phyloP scores from a whole-genome alignment of 2,888 invertebrate genomes.

The Plebejus anna region DNA sequence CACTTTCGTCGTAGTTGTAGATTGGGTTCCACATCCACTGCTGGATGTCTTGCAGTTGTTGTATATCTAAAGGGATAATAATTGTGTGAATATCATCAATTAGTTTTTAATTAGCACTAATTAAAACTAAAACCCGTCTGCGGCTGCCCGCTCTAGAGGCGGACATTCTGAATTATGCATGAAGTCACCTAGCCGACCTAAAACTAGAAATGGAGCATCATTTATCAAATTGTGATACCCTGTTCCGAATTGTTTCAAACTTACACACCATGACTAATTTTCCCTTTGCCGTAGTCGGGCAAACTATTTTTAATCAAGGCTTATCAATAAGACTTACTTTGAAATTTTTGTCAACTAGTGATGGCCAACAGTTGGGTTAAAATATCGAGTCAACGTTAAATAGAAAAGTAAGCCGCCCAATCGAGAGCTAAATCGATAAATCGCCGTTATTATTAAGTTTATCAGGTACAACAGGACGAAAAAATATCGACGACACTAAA shows the following conservation, averaged over 20 bases:
- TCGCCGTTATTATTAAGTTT: background rate
- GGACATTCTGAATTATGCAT: background rate
- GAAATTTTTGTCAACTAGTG: conserved; percentile 9
- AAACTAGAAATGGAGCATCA: background rate
- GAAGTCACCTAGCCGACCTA: background rate
- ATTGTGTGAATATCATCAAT: conserved; percentile 2
- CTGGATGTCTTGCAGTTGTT: conserved; percentile 20
- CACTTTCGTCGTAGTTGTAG: conserved; percentile 26
- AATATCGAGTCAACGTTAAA: background rate
- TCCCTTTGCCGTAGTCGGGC: background rate
- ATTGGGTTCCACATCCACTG: conserved; percentile 25
- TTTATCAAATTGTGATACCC: background rate
- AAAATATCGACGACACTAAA: background rate
- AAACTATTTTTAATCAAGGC: background rate
- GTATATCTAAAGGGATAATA: conserved; percentile 24
- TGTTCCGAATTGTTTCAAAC: background rate
- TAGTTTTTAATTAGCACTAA: conserved; percentile 9
- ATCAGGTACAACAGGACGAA: conserved; percentile 7
- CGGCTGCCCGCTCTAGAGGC: background rate
- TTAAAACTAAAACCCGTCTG: conserved; percentile 2
- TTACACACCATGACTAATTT: background rate
- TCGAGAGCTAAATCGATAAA: background rate
- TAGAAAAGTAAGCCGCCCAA: background rate
- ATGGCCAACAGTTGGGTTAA: background rate
- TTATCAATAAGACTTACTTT: background rate